Evolutionary conservation across 2,797 vertebrate species (phyloP).

Genomic region (Pseudomugil tenellus): DNA sequence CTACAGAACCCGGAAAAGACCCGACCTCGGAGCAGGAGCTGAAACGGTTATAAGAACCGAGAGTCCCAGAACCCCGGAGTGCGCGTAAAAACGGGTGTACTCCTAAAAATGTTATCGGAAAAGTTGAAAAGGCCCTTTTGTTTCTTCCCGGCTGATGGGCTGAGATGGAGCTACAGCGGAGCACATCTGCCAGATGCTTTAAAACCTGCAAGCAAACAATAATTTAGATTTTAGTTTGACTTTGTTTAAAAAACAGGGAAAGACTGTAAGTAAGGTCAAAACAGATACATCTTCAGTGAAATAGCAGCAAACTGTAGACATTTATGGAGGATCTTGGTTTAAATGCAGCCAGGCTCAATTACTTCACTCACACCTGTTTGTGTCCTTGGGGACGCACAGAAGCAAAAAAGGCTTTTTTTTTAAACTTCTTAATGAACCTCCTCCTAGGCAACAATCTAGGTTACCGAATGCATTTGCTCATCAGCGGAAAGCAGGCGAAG

Average conservation of each 20-base stretch:
- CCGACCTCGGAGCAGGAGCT: too few species aligned
- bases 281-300: conserved; percentile 60
- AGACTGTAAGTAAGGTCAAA: conserved; percentile 5
- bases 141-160: too few species aligned
- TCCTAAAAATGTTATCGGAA: too few species aligned
- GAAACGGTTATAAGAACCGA: too few species aligned
- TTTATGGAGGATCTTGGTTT: conserved; percentile 34
- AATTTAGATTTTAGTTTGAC: background rate
- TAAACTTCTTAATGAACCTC: conserved; percentile 66
- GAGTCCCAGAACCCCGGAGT: too few species aligned
- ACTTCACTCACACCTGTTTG: conserved; percentile 72
- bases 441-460: conserved; percentile 68
- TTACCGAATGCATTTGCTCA: conserved; percentile 53
- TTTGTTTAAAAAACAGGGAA: conserved; percentile 3
- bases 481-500: conserved; percentile 34
- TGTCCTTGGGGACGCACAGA: conserved; percentile 62
- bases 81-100: too few species aligned
- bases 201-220: too few species aligned
- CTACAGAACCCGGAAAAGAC: too few species aligned
- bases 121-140: too few species aligned
- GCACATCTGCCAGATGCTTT: too few species aligned
- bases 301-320: conserved; percentile 40
- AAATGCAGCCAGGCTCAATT: conserved; percentile 65
- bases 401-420: conserved; percentile 52
- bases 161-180: too few species aligned